Base-by-base conservation (phyloP, 1,140 invertebrate genomes). In the Thaumetopoea pityocampa region DNA sequence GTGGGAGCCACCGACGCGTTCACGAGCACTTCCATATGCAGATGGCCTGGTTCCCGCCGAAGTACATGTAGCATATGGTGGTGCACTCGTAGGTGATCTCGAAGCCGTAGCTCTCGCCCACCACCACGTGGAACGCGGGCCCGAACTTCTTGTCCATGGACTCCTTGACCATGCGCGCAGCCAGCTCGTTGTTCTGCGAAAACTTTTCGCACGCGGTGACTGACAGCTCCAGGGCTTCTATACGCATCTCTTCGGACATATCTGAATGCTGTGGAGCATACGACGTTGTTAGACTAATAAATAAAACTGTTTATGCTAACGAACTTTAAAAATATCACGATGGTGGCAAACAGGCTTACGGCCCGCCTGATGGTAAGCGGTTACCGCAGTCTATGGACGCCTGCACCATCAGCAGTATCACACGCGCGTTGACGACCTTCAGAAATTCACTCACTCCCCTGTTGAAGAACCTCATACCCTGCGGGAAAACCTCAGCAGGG, bases 131-230 rank as follows among this genome's bases (percentile, higher is more conserved):
- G 91, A 96, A 98, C 7, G 94, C 91, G 0, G 94, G 91, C 10
- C 96, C 96, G 81, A 95, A 98, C 67, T 96, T 96, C 83, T 96
- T 96, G 78, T 98, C 97, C 90, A 98, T 91, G 33, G 89, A 91
- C 57, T 98, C 95, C 82, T 98, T 98, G 12, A 98, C 95, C 87
- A 94, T 92, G 58, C 90, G 91, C 9, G 96, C 95, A 4, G 93
- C 88, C 7, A 82, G 54, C 52, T 90, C 88, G 53, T 85, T 95
- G 85, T 97, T 96, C 2, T 90, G 85, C 0, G 92, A 83, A 83
- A 91, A 93, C 86, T 97, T 97, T 85, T 98, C 96, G 71, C 94
- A 95, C 0, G 96, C 95, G 3, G 94, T 96, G 18, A 96, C 94
- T 60, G 93, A 94, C 19, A 96, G 80, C 80, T 98, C 96, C 78